Percentiles rank a stretch among this genome's conserved stretches.
These are phyloP conservation scores for Australoheros facetus DNA, from an alignment of 2,797 vertebrate genomes.

Conservation along the genomic window DNA sequence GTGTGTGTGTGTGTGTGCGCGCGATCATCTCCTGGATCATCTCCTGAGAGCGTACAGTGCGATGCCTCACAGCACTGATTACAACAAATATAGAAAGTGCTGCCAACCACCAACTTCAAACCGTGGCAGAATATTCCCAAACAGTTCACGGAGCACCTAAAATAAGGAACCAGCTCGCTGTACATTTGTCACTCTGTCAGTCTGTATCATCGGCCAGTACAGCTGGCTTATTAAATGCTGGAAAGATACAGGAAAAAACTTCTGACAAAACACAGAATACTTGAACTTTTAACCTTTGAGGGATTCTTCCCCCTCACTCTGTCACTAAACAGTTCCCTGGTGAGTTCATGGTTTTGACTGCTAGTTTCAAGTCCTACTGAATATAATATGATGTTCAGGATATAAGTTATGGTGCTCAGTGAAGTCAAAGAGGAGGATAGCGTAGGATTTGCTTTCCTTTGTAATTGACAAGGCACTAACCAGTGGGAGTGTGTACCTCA, in stretches of 20 bases:
- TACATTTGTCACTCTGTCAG: background rate
- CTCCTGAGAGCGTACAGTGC: background rate
- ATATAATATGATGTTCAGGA: background rate
- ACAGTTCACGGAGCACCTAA: background rate
- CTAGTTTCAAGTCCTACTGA: background rate
- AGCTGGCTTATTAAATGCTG: background rate
- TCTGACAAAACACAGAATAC: background rate
- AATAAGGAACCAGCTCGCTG: background rate
- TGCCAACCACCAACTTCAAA: background rate
- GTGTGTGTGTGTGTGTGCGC: no score
- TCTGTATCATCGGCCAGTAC: background rate
- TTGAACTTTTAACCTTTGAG: background rate
- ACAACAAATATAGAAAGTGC: conserved; percentile 6
- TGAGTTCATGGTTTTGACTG: background rate
- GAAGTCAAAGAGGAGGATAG: no score
- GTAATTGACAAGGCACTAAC: no score
- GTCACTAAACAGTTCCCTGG: background rate
- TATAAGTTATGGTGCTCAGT: no score
- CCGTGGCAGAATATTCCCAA: background rate
- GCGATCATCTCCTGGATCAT: background rate
- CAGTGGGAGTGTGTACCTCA: no score
- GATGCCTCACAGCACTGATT: conserved; percentile 4
- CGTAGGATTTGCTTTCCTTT: no score
- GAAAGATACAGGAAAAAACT: background rate
- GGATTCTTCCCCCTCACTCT: no score